Percentiles rank a stretch among this genome's conserved stretches.
phyloP scores from a whole-genome alignment of 2,888 invertebrate species.

The Chesias legatella region DNA sequence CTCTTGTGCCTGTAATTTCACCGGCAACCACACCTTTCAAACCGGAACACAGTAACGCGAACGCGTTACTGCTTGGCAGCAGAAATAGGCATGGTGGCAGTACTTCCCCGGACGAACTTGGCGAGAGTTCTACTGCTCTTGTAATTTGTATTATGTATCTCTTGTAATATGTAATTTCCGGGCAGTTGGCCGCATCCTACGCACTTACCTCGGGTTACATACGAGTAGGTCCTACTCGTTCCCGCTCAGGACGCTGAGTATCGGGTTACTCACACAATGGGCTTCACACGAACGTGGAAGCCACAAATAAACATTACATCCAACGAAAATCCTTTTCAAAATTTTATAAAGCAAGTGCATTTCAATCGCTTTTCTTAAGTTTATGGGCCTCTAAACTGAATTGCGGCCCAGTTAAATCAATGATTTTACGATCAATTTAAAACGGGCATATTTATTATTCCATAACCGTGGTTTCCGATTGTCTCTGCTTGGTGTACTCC shows the following conservation, averaged over 20 bases:
- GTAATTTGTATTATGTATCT: too few species aligned
- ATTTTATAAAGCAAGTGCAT: conserved; percentile 21
- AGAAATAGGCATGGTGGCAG: too few species aligned
- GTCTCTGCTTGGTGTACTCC: too few species aligned
- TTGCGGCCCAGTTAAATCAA: conserved; percentile 15
- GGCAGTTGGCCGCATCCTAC: conserved; percentile 66
- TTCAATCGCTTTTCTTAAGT: conserved; percentile 20
- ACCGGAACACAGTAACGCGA: too few species aligned
- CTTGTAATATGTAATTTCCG: conserved; percentile 49
- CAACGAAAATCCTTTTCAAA: conserved; percentile 20
- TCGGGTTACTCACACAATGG: conserved; percentile 56
- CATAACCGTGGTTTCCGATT: conserved; percentile 6
- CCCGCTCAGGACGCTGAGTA: conserved; percentile 36
- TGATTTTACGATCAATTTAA: conserved; percentile 6
- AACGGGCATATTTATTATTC: conserved; percentile 10
- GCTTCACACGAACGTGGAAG: conserved; percentile 36
- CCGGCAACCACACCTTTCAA: too few species aligned
- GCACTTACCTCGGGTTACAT: conserved; percentile 36
- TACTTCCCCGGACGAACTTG: too few species aligned
- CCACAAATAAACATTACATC: conserved; percentile 38
- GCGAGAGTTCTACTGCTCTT: too few species aligned
- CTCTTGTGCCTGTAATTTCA: too few species aligned
- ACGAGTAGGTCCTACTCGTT: conserved; percentile 8
- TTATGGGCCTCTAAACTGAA: conserved; percentile 30
- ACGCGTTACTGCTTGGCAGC: too few species aligned